Base-by-base conservation (phyloP, 2,888 invertebrate species). In the Campaea margaritaria region DNA sequence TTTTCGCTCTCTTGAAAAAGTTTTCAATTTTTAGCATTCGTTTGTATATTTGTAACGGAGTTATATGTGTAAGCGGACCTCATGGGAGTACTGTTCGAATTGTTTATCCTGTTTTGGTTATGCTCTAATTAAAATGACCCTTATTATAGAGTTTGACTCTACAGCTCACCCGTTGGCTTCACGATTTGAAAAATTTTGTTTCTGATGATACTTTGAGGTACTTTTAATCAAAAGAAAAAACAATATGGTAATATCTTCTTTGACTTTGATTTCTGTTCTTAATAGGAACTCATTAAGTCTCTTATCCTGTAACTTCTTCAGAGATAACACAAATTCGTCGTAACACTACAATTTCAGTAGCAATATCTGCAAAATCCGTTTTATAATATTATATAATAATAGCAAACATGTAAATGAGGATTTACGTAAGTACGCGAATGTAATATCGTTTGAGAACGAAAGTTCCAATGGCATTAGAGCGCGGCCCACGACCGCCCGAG, bases 391-490 rank as follows among this genome's bases (percentile, higher is more conserved):
- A n/a, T n/a, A n/a, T n/a, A n/a, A n/a, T n/a, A 73, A 70, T 67
- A 64, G 70, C 47, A 57, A 59, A 58, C 50, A 57, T 53, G 53
- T 65, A 57, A 65, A 65, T 60, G 63, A 58, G 52, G 64, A 58
- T 65, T 58, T 56, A 68, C 67, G 62, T 66, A 68, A 69, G 65
- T 69, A 65, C 61, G 64, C 58, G 67, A 69, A 77, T 74, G 71
- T 73, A 74, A 70, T 64, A 64, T 72, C 54, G 53, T 50, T 74
- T 71, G 73, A 70, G 72, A 79, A 80, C 71, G 76, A 84, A 84
- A 85, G 82, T 85, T 86, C 84, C 85, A 80, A 86, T 86, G 85
- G 86, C 85, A 87, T 88, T 88, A 87, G 84, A 87, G 81, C 75
- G 70, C 76, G 77, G 83, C 80, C 83, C 81, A 81, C 83, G 79